Evolutionary conservation across 2,113 vertebrate genomes (phyloP).

Genomic region (Chloropsis hardwickii): DNA sequence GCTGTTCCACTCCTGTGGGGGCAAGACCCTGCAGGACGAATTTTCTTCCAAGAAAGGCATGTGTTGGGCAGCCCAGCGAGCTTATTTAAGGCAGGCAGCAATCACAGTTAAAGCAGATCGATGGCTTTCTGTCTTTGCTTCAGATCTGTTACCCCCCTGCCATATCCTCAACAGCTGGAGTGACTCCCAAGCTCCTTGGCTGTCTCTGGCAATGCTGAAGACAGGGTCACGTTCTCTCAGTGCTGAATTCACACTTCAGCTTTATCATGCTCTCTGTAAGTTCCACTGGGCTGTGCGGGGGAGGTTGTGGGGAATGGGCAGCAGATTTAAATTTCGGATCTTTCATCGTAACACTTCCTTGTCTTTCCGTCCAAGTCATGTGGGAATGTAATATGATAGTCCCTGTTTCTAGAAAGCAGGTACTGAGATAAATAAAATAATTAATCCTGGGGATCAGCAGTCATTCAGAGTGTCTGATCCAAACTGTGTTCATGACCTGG

Average conservation of each 20-base stretch:
- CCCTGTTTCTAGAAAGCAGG: conserved; percentile 39
- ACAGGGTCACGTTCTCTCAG: neutral
- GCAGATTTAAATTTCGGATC: neutral
- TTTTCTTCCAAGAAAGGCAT: neutral
- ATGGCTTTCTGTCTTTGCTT: conserved; percentile 11
- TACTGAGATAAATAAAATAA: conserved; percentile 1
- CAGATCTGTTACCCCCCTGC: neutral
- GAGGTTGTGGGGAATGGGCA: neutral
- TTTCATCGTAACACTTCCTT: neutral
- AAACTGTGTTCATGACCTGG: neutral
- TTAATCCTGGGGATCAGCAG: conserved; percentile 33
- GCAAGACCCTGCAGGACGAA: neutral
- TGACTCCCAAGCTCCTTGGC: neutral
- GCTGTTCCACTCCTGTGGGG: neutral
- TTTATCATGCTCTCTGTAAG: neutral
- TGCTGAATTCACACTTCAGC: neutral
- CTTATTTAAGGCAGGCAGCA: conserved; percentile 6
- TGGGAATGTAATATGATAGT: neutral
- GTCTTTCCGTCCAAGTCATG: neutral
- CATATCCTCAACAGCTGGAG: neutral
- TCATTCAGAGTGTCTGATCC: neutral
- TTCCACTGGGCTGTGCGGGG: neutral
- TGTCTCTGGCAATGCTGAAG: neutral
- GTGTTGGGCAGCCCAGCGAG: neutral
- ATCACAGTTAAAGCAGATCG: conserved; percentile 13